Percentiles rank a stretch among this genome's conserved stretches.
Evolutionary conservation across 2,113 vertebrate species (phyloP).

Genomic region (Nibea coibor): DNA sequence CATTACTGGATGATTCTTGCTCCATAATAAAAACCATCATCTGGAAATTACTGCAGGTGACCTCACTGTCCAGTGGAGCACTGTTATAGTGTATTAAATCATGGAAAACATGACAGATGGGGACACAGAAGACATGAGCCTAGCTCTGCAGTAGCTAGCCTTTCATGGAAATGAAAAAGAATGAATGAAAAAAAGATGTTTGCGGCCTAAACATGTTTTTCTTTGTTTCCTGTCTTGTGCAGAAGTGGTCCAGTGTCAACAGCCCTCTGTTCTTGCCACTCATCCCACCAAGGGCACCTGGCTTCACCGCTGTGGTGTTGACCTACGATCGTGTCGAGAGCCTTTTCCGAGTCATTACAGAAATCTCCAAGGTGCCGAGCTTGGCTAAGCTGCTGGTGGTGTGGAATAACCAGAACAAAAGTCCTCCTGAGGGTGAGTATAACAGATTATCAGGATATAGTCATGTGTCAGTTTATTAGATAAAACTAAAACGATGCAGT

Average conservation of each 20-base stretch:
- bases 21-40: conserved; percentile 63
- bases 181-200: not conserved
- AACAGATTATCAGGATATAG: not conserved
- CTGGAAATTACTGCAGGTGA: conserved; percentile 64
- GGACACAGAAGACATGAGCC: not conserved
- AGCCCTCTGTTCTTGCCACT: conserved; percentile 96
- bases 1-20: conserved; percentile 56
- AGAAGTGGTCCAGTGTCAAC: conserved; percentile 98
- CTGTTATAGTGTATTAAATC: conserved; percentile 51
- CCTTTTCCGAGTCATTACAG: conserved; percentile 97
- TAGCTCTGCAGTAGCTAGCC: not conserved
- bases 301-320: conserved; percentile 96
- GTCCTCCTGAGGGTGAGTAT: conserved; percentile 93
- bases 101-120: conserved; percentile 58
- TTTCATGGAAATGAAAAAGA: conserved; percentile 2
- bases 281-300: conserved; percentile 94
- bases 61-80: conserved; percentile 51
- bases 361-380: conserved; percentile 97
- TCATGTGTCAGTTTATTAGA: not conserved
- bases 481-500: not conserved
- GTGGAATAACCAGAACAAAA: conserved; percentile 99
- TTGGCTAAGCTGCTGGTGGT: conserved; percentile 96
- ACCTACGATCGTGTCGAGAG: conserved; percentile 98
- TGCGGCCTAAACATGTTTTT: not conserved
- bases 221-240: conserved; percentile 39